phyloP scores from a whole-genome alignment of 1,140 invertebrate genomes.

The Orchesella cincta region DNA sequence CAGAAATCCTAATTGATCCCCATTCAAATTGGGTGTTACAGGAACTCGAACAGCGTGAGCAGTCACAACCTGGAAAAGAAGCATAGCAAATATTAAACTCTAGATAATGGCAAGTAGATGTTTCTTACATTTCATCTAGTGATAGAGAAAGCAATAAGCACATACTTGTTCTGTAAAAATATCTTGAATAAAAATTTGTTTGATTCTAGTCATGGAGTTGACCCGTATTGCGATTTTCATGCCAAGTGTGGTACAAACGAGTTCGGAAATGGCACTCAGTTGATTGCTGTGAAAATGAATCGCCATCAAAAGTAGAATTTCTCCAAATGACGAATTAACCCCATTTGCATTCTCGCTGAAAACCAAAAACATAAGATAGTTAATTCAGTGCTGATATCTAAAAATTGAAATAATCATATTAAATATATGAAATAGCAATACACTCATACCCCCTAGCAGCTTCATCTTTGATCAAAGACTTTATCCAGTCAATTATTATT shows the following conservation, averaged over 20 bases:
- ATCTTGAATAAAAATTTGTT: slow-evolving; percentile 93
- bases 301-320: slow-evolving; percentile 92
- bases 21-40: slow-evolving; percentile 85
- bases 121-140: not conserved
- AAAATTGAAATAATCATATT: slow-evolving; percentile 27
- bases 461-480: slow-evolving; percentile 88
- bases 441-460: slow-evolving; percentile 61
- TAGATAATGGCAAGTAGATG: not conserved
- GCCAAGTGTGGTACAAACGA: slow-evolving; percentile 89
- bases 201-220: slow-evolving; percentile 86
- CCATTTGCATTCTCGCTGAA: slow-evolving; percentile 64
- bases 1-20: slow-evolving; percentile 85
- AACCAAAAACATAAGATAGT: not conserved
- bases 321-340: slow-evolving; percentile 84
- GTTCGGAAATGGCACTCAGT: slow-evolving; percentile 83
- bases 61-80: slow-evolving; percentile 75
- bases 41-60: slow-evolving; percentile 93
- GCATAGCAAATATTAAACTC: not conserved
- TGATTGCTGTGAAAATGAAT: slow-evolving; percentile 97
- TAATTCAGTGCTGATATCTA: slow-evolving; percentile 25
- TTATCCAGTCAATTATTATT: slow-evolving; percentile 89
- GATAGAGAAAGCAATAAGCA: not conserved
- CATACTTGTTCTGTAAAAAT: slow-evolving; percentile 92
- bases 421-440: not conserved
- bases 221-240: slow-evolving; percentile 92